These are phyloP conservation scores for Panagrolaimus sp. DNA, from an alignment of 1,140 invertebrate genomes.

Conservation along the genomic window DNA sequence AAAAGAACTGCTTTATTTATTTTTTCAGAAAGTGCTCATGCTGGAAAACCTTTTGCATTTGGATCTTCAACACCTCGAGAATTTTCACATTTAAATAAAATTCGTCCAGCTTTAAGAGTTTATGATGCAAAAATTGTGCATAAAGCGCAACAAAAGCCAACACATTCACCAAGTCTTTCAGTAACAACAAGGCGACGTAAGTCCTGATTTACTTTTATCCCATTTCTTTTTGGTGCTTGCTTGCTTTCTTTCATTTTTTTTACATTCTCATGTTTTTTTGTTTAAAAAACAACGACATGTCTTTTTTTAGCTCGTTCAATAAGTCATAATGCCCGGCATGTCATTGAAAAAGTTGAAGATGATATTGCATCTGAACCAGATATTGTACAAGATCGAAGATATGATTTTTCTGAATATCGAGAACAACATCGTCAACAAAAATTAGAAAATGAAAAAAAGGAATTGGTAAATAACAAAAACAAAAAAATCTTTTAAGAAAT, in stretches of 20 bases:
- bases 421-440: too few relatives aligned
- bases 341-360: neutral
- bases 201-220: neutral
- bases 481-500: neutral
- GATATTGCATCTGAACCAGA: neutral
- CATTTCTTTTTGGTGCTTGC: too few relatives aligned
- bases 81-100: constrained; percentile 43
- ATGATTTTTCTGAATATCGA: neutral
- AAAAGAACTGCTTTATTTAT: too few relatives aligned
- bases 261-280: too few relatives aligned
- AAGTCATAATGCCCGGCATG: neutral
- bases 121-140: constrained; percentile 39
- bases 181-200: neutral
- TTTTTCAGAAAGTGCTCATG: constrained; percentile 10
- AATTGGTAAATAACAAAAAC: too few relatives aligned
- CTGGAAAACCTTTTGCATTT: constrained; percentile 33
- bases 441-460: too few relatives aligned
- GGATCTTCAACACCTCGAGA: constrained; percentile 50
- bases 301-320: neutral
- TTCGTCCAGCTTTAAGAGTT: constrained; percentile 33
- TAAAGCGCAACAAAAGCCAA: neutral
- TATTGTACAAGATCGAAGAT: constrained; percentile 9
- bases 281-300: neutral
- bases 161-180: neutral
- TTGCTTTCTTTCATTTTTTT: too few relatives aligned